phyloP scores from a whole-genome alignment of 2,888 invertebrate genomes.

The Trissonchulus latispiculum region DNA sequence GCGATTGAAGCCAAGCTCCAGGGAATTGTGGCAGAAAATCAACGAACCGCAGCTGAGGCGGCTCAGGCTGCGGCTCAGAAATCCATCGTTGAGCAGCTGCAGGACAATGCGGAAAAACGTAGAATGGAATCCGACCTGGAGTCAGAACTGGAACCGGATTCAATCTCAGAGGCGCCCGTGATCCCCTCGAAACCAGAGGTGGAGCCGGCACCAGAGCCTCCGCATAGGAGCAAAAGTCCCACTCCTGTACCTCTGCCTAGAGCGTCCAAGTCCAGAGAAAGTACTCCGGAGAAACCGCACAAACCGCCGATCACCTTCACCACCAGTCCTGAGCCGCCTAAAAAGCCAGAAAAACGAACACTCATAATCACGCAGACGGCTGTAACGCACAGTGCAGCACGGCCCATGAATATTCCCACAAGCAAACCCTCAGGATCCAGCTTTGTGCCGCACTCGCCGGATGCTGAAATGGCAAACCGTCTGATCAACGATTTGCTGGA shows the following conservation, averaged over 20 bases:
- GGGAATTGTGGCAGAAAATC: slow-evolving; percentile 32
- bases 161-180: no score
- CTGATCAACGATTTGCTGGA: slow-evolving; percentile 24
- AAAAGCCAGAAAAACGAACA: background rate
- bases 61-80: background rate
- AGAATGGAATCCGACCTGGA: background rate
- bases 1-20: slow-evolving; percentile 37
- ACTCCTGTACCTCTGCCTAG: background rate
- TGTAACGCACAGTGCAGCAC: background rate
- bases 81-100: background rate
- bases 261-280: background rate
- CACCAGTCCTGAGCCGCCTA: background rate
- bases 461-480: slow-evolving; percentile 15
- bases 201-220: background rate
- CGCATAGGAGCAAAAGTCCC: background rate
- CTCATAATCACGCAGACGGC: background rate
- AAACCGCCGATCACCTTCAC: background rate
- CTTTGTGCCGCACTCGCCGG: background rate
- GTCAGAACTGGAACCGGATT: background rate
- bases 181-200: background rate
- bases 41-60: background rate
- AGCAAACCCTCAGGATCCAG: background rate
- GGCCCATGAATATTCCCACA: background rate
- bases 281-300: background rate
- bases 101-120: background rate